Conservation (phyloP, 2,113 vertebrate species). For the Nibea coibor region DNA sequence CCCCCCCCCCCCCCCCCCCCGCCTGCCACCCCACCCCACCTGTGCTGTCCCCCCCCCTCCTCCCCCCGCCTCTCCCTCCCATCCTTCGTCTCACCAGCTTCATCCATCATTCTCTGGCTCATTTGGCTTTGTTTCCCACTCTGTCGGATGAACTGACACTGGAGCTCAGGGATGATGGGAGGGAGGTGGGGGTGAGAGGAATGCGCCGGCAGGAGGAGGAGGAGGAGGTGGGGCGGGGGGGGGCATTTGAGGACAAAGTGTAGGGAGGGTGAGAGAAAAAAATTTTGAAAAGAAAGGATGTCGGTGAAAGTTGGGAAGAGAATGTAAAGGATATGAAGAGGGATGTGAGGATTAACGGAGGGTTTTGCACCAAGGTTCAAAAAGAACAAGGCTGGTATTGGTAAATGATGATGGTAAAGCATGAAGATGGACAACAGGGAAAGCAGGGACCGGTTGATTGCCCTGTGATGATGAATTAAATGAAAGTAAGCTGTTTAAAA, state of each 20-base stretch:
- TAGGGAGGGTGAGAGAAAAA: background rate
- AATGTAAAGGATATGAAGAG: constrained; percentile 7
- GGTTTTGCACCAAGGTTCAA: constrained; percentile 9
- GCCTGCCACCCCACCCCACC: constrained; percentile 26
- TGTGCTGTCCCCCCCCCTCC: constrained; percentile 5
- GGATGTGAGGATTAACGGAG: background rate
- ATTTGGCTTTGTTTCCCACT: constrained; percentile 83
- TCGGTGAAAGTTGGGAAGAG: background rate
- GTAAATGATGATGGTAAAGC: no score
- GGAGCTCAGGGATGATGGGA: constrained; percentile 53
- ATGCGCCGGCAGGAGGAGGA: background rate
- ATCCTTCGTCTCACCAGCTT: constrained; percentile 70
- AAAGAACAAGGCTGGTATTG: constrained; percentile 16
- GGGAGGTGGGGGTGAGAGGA: constrained; percentile 22
- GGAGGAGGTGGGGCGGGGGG: background rate
- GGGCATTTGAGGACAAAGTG: constrained; percentile 14
- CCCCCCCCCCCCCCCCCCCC: background rate
- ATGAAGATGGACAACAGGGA: background rate
- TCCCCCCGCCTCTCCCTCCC: constrained; percentile 64
- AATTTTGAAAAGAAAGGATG: constrained; percentile 13
- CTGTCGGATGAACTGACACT: constrained; percentile 82
- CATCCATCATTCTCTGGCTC: constrained; percentile 85
- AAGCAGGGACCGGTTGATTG: constrained; percentile 22
- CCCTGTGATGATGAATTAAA: constrained; percentile 25
- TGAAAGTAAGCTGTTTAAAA: constrained; percentile 12